Evolutionary conservation across 2,797 vertebrate species (phyloP).

Genomic region (Loriculus beryllinus): DNA sequence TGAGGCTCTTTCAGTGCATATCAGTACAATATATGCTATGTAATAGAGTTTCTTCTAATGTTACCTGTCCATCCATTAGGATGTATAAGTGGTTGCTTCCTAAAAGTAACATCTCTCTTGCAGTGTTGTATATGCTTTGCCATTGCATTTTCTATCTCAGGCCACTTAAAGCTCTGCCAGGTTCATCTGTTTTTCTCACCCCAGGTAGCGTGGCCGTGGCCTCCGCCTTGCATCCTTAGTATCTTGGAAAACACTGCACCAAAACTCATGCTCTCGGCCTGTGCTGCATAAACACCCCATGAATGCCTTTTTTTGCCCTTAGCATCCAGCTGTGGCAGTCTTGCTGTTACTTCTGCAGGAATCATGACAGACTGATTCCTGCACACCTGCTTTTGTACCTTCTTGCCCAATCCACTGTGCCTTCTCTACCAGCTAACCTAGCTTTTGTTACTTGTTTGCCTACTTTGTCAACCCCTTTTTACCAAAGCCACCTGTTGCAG

Average conservation of each 20-base stretch:
- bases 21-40: not conserved
- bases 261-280: not conserved
- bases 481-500: not conserved
- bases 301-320: not conserved
- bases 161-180: not conserved
- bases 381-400: not conserved
- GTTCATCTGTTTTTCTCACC: not conserved
- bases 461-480: not conserved
- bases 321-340: not conserved
- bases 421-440: not conserved
- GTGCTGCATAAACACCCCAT: accelerated
- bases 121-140: not conserved
- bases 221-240: not conserved
- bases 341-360: not conserved
- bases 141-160: not conserved
- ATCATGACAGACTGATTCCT: not conserved
- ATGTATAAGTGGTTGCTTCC: accelerated
- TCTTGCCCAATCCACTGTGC: not conserved
- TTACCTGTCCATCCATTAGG: accelerated
- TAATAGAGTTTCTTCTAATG: not conserved
- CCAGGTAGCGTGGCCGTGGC: accelerated
- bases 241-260: not conserved
- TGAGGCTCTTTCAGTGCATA: too few relatives aligned
- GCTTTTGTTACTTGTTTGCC: not conserved
- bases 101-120: not conserved